A percentile compares a stretch with the other conserved stretches of the same genome.
Conservation (phyloP, 2,113 vertebrate genomes). For the Phalacrocorax pelagicus region DNA sequence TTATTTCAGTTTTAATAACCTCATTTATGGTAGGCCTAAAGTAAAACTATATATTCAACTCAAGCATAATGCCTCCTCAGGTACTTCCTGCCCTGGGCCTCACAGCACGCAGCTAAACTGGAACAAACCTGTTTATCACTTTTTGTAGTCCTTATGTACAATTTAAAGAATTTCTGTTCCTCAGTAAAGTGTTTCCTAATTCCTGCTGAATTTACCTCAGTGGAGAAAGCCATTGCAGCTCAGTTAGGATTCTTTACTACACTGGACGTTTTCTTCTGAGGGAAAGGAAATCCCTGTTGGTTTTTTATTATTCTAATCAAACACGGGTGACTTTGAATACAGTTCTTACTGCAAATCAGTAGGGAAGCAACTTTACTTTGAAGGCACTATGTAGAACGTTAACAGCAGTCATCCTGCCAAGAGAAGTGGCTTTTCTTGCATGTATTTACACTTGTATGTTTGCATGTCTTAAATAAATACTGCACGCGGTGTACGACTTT, state of each 20-base stretch:
- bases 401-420: neutral
- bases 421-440: neutral
- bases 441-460: neutral
- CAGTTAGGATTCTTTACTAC: neutral
- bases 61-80: neutral
- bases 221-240: neutral
- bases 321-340: neutral
- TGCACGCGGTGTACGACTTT: neutral
- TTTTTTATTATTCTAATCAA: neutral
- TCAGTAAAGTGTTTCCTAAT: neutral
- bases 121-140: neutral
- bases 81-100: neutral
- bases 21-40: neutral
- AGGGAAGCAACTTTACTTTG: neutral
- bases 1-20: neutral
- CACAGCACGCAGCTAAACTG: neutral
- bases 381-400: neutral
- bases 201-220: neutral
- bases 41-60: neutral
- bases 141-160: neutral
- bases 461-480: conserved; percentile 20
- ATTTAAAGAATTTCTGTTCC: neutral
- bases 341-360: neutral
- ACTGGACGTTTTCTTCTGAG: neutral
- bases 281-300: neutral